Evolutionary conservation across 1,140 invertebrate genomes (phyloP).

Genomic region (Anoplophora glabripennis): DNA sequence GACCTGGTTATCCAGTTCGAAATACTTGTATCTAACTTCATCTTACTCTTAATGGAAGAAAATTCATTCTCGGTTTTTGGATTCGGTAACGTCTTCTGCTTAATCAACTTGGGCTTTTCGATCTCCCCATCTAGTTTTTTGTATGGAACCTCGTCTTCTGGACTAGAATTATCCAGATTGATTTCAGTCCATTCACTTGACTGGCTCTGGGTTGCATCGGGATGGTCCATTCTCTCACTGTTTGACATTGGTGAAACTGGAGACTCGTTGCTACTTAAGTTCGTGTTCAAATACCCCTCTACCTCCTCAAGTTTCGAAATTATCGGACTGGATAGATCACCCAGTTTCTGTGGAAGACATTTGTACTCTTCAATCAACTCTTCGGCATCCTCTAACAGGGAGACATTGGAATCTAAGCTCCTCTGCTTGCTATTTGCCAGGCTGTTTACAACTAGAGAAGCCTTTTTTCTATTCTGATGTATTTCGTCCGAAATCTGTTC

Average conservation of each 20-base stretch:
- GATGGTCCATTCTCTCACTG: slow-evolving; percentile 26
- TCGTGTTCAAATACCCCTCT: slow-evolving; percentile 42
- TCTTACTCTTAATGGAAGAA: slow-evolving; percentile 34
- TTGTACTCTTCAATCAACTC: slow-evolving; percentile 49
- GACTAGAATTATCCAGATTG: slow-evolving; percentile 54
- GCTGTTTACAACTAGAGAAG: slow-evolving; percentile 14
- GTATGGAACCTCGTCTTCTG: slow-evolving; percentile 49
- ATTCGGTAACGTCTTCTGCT: slow-evolving; percentile 40
- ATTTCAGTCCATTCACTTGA: slow-evolving; percentile 58
- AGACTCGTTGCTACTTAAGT: slow-evolving; percentile 26
- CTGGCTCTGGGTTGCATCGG: slow-evolving; percentile 30
- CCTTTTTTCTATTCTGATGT: slow-evolving; percentile 54
- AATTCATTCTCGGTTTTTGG: slow-evolving; percentile 33
- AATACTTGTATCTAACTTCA: slow-evolving; percentile 45
- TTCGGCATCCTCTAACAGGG: slow-evolving; percentile 37
- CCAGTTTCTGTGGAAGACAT: slow-evolving; percentile 48
- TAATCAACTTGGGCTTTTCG: slow-evolving; percentile 34
- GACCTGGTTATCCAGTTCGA: slow-evolving; percentile 56
- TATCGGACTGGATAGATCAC: slow-evolving; percentile 40
- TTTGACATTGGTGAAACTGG: slow-evolving; percentile 25
- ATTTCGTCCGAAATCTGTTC: slow-evolving; percentile 94
- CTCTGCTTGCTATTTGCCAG: slow-evolving; percentile 26
- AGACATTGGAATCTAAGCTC: slow-evolving; percentile 40
- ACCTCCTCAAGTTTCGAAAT: slow-evolving; percentile 43
- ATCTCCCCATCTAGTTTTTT: slow-evolving; percentile 20